Base-by-base conservation (phyloP, 2,797 vertebrate species). In the Caiman crocodilus region DNA sequence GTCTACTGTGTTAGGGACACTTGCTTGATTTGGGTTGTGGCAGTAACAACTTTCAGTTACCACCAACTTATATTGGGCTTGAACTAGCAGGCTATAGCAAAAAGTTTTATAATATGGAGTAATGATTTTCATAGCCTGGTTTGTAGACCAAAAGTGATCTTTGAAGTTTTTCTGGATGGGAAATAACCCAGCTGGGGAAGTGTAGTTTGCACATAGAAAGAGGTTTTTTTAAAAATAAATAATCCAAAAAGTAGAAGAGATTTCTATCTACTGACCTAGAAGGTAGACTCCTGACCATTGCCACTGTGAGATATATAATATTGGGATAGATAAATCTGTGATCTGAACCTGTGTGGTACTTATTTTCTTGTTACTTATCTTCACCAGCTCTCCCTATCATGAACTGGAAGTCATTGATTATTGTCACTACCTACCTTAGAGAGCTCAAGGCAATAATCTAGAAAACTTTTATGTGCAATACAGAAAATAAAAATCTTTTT, bases 21-120 rank as follows among this genome's bases (percentile, higher is more conserved):
- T n/a, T n/a, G n/a, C n/a, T n/a, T n/a, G n/a, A n/a, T n/a, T n/a
- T n/a, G n/a, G n/a, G n/a, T n/a, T n/a, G n/a, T n/a, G n/a, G n/a
- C n/a, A n/a, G n/a, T 23, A 84, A 92, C n/a, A 81, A 17, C 74
- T 82, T 76, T 77, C 84, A 3, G 82, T 85, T 92, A 79, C 58
- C 59, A 20, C 32, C 9, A 57, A 57, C 30, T 79, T 15, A 14
- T 87, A 23, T 25, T 71, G 26, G 20, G 81, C 1, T 92, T 61
- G 14, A 57, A 73, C 10, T 89, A 60, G 8, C 23, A 82, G 4
- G 78, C 76, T 87, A 64, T 25, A 32, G 58, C 61, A 74, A 42
- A 90, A 85, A 3, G 3, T 5, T 13, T 94, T 75, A 23, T 2
- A 64, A 1, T n/a, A 10, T 50, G 18, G 6, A 2, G 30, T 85